phyloP scores from a whole-genome alignment of 2,888 invertebrate genomes.

The Epistrophe eligans region DNA sequence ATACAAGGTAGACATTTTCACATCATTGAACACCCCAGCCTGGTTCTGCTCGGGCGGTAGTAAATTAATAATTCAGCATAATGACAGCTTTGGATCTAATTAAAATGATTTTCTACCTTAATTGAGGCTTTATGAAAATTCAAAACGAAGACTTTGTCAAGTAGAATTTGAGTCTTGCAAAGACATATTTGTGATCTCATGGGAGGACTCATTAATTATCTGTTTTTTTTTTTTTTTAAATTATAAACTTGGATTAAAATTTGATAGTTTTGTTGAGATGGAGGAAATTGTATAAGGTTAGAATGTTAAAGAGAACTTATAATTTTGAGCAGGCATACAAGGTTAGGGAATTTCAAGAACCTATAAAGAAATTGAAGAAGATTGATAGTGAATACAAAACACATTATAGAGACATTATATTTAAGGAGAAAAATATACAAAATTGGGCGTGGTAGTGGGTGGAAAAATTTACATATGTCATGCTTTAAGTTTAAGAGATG shows the following conservation, averaged over 20 bases:
- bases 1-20: not conserved
- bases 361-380: no score
- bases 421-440: no score
- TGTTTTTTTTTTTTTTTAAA: not conserved
- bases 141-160: not conserved
- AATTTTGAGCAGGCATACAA: no score
- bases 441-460: no score
- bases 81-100: slow-evolving; percentile 12
- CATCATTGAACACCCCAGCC: not conserved
- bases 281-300: not conserved
- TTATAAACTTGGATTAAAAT: not conserved
- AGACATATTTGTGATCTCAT: not conserved
- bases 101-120: slow-evolving; percentile 8
- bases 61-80: slow-evolving; percentile 7
- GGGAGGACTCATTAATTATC: not conserved
- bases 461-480: no score
- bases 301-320: no score
- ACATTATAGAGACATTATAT: no score
- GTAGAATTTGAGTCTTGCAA: not conserved
- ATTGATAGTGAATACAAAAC: no score
- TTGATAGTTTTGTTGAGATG: not conserved
- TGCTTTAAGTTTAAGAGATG: no score
- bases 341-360: no score
- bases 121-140: not conserved
- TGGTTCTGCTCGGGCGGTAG: not conserved